phyloP scores from a whole-genome alignment of 2,888 invertebrate species.

The Diarsia brunnea region DNA sequence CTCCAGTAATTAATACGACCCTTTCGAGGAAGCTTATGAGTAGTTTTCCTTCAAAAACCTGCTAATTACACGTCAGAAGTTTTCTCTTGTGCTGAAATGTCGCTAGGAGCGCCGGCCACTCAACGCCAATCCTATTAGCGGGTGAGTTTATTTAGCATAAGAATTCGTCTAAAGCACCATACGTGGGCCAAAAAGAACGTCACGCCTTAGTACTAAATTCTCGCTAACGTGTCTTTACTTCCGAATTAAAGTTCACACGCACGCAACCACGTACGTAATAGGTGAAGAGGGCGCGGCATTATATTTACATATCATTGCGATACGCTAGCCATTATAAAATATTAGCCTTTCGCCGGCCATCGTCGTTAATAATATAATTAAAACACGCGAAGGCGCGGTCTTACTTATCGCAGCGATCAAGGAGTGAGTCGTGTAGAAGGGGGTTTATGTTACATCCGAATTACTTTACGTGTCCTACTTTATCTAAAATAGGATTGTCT shows the following conservation, averaged over 20 bases:
- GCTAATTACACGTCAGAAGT: conserved; percentile 87
- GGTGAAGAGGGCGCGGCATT: conserved; percentile 83
- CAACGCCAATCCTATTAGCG: conserved; percentile 76
- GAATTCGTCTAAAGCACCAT: conserved; percentile 76
- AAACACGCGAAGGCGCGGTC: conserved; percentile 89
- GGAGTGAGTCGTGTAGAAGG: conserved; percentile 76
- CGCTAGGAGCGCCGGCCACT: conserved; percentile 71
- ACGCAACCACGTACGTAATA: conserved; percentile 85
- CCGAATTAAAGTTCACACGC: conserved; percentile 87
- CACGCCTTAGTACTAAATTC: conserved; percentile 85
- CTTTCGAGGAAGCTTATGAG: conserved; percentile 90
- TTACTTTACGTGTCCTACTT: conserved; percentile 50
- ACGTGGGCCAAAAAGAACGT: conserved; percentile 76
- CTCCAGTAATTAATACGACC: conserved; percentile 89
- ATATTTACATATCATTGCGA: conserved; percentile 91
- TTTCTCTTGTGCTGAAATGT: conserved; percentile 69
- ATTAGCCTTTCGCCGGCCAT: conserved; percentile 88
- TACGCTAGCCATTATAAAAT: conserved; percentile 89
- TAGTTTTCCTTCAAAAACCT: conserved; percentile 89
- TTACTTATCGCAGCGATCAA: conserved; percentile 87
- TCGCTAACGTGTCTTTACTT: conserved; percentile 85
- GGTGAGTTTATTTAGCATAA: conserved; percentile 77
- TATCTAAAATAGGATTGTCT: conserved; percentile 17
- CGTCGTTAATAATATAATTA: conserved; percentile 90
- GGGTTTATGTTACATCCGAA: conserved; percentile 58